Evolutionary conservation across 37 sponge, comb jelly and placozoan species (phyloP).

Genomic region (Petrosia ficiformis): DNA sequence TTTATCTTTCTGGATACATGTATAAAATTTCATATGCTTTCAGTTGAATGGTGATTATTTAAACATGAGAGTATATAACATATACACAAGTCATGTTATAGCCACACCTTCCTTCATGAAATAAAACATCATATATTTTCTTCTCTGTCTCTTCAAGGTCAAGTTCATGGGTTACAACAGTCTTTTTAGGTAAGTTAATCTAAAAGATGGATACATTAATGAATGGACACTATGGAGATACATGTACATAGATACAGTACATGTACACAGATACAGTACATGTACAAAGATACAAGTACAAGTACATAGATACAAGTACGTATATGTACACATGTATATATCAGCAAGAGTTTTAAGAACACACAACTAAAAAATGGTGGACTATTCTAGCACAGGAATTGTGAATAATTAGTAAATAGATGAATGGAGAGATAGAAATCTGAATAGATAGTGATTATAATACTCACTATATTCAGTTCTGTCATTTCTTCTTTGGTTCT

Average conservation of each 20-base stretch:
- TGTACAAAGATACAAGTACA: neutral
- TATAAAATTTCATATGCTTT: neutral
- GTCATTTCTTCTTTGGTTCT: conserved; percentile 52
- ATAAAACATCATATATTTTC: conserved; percentile 41
- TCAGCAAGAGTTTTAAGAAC: neutral
- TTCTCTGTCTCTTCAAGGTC: conserved; percentile 35
- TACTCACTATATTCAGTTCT: neutral
- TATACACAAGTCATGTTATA: neutral
- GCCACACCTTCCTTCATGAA: conserved; percentile 49
- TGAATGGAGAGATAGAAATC: too few relatives aligned
- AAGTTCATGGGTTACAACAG: conserved; percentile 33
- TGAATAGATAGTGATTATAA: too few relatives aligned
- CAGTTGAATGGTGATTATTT: too few relatives aligned
- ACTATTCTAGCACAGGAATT: too few relatives aligned
- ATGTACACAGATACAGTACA: neutral
- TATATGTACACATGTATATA: neutral
- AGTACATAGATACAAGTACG: neutral
- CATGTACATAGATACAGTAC: neutral
- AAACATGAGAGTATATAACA: too few relatives aligned
- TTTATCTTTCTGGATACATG: neutral
- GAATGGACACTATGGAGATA: too few relatives aligned
- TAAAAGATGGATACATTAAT: neutral
- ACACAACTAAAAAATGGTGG: too few relatives aligned
- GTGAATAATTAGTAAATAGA: too few relatives aligned
- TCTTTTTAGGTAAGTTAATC: conserved; percentile 54